phyloP scores from a whole-genome alignment of 1,140 invertebrate genomes.

The Phymastichus coffea region DNA sequence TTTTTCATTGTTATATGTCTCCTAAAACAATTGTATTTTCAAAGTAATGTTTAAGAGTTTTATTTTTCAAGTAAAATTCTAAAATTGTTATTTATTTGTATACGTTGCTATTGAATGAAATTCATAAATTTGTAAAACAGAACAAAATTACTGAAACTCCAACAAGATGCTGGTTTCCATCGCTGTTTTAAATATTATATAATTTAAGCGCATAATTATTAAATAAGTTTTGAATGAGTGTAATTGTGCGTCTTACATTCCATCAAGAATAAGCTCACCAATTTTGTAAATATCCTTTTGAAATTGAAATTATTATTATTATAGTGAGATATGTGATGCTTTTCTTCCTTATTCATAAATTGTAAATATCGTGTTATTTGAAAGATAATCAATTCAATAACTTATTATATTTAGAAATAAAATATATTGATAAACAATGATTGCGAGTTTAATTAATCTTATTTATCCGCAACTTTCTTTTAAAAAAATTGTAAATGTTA shows the following conservation, averaged over 20 bases:
- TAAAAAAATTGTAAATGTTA: no score
- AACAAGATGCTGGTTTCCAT: background rate
- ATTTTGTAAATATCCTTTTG: conserved; percentile 39
- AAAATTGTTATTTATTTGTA: no score
- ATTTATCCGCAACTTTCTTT: no score
- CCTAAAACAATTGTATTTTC: no score
- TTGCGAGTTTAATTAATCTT: no score
- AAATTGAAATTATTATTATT: conserved; percentile 4
- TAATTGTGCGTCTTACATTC: conserved; percentile 42
- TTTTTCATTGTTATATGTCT: no score
- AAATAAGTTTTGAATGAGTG: conserved; percentile 8
- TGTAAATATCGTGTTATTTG: conserved; percentile 36
- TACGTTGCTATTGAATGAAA: no score
- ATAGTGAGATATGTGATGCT: conserved; percentile 3
- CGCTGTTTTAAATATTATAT: background rate
- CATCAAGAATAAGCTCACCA: conserved; percentile 29
- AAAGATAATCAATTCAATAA: conserved; percentile 39
- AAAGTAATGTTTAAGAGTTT: no score
- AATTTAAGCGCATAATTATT: conserved; percentile 1
- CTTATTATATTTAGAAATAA: conserved; percentile 40
- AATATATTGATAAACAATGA: no score
- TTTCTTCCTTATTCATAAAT: conserved; percentile 25
- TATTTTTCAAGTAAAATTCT: no score
- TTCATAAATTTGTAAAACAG: no score
- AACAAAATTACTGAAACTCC: no score